Evolutionary conservation across 2,888 invertebrate species (phyloP).

Genomic region (Tricholauxania praeusta): DNA sequence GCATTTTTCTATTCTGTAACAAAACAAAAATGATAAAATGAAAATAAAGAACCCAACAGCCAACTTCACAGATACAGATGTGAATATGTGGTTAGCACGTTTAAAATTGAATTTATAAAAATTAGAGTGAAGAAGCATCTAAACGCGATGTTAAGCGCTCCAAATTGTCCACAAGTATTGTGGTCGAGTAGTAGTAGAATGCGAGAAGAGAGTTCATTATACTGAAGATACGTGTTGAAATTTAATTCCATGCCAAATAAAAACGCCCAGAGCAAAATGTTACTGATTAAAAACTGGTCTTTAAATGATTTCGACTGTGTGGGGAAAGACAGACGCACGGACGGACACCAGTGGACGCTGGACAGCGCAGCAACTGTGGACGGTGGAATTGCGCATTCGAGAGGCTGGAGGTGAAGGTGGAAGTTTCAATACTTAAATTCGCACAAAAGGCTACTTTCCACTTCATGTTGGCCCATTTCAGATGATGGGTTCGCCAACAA

Average conservation of each 20-base stretch:
- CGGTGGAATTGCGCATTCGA: no score
- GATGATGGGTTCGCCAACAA: conserved; percentile 7
- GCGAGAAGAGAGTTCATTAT: conserved; percentile 24
- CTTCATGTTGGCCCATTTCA: conserved; percentile 9
- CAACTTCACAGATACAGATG: background rate
- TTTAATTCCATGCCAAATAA: conserved; percentile 29
- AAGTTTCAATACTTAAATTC: background rate
- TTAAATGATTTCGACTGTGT: conserved; percentile 15
- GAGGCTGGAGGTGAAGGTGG: no score
- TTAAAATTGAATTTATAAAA: background rate
- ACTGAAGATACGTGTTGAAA: conserved; percentile 31
- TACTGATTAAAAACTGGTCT: conserved; percentile 35
- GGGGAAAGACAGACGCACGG: background rate
- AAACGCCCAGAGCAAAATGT: conserved; percentile 8
- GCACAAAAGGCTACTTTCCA: background rate
- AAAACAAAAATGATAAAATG: background rate
- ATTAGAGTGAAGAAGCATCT: conserved; percentile 22
- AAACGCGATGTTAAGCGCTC: conserved; percentile 28
- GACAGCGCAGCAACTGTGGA: no score
- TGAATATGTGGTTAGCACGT: conserved; percentile 1
- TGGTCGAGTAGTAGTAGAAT: background rate
- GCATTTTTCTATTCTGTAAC: background rate
- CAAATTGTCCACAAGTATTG: conserved; percentile 18
- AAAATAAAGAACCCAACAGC: background rate
- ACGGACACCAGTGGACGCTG: no score